Evolutionary conservation across 2,797 vertebrate species (phyloP).

Genomic region (Clarias fuscus): DNA sequence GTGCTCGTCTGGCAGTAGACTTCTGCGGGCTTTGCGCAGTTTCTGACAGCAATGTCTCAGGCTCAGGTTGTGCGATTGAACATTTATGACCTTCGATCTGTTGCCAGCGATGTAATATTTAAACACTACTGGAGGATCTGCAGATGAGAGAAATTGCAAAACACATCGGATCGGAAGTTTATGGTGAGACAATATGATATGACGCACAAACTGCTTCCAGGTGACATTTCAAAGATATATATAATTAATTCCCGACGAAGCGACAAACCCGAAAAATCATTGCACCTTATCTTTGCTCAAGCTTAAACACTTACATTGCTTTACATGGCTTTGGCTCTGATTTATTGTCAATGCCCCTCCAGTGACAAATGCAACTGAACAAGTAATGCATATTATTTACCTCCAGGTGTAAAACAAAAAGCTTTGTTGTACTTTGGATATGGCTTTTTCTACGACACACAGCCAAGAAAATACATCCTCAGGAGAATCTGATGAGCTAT

Average conservation of each 20-base stretch:
- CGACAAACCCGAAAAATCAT: not conserved
- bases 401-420: constrained; percentile 56
- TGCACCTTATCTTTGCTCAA: not conserved
- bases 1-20: not conserved
- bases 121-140: constrained; percentile 31
- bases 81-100: constrained; percentile 3
- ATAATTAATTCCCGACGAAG: not conserved
- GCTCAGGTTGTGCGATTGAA: not conserved
- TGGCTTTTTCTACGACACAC: constrained; percentile 68
- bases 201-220: constrained; percentile 37
- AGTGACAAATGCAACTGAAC: constrained; percentile 1
- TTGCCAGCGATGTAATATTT: not conserved
- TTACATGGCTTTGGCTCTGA: not conserved
- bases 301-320: not conserved
- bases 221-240: constrained; percentile 1
- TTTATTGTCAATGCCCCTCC: not conserved
- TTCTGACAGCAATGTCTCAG: constrained; percentile 17
- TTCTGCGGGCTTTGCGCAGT: constrained; percentile 43
- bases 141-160: constrained; percentile 35
- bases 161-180: constrained; percentile 46
- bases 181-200: constrained; percentile 43
- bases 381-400: constrained; percentile 18
- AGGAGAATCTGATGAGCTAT: constrained; percentile 55
- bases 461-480: constrained; percentile 64
- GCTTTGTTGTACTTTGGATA: constrained; percentile 56